Evolutionary conservation across 2,113 vertebrate genomes (phyloP).

Genomic region (Dendrocopos noguchii): DNA sequence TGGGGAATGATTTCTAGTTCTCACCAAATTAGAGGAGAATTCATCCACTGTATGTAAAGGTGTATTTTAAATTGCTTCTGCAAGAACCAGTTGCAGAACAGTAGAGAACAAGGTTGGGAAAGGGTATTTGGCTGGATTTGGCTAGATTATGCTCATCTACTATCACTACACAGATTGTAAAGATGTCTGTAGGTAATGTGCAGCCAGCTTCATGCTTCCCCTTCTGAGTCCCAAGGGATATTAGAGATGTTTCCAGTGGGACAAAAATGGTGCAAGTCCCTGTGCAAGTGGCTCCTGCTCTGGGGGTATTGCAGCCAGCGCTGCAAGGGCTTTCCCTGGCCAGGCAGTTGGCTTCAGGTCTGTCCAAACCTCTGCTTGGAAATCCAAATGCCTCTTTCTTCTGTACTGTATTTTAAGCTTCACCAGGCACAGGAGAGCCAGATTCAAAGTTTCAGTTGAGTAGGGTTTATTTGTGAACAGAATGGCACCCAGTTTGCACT

Average conservation of each 20-base stretch:
- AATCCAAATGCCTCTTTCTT: neutral
- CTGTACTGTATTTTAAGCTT: neutral
- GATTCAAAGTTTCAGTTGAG: neutral
- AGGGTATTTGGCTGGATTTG: neutral
- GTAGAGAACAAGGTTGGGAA: neutral
- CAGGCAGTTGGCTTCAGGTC: neutral
- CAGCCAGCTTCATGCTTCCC: neutral
- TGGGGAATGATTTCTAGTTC: neutral
- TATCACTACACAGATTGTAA: neutral
- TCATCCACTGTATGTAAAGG: neutral
- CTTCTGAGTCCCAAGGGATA: neutral
- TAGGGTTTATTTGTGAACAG: neutral
- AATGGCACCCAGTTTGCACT: neutral
- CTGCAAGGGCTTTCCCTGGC: neutral
- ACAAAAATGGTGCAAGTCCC: neutral
- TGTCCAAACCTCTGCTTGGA: neutral
- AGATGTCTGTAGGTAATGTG: neutral
- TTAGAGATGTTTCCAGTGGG: neutral
- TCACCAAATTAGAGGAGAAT: neutral
- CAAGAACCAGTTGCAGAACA: neutral
- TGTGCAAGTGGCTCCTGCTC: neutral
- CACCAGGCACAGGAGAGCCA: neutral
- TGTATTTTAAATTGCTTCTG: neutral
- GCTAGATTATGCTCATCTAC: neutral
- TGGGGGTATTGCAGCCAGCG: neutral